Base-by-base conservation (phyloP, 2,797 vertebrate species). In the Ambastaia sidthimunki region DNA sequence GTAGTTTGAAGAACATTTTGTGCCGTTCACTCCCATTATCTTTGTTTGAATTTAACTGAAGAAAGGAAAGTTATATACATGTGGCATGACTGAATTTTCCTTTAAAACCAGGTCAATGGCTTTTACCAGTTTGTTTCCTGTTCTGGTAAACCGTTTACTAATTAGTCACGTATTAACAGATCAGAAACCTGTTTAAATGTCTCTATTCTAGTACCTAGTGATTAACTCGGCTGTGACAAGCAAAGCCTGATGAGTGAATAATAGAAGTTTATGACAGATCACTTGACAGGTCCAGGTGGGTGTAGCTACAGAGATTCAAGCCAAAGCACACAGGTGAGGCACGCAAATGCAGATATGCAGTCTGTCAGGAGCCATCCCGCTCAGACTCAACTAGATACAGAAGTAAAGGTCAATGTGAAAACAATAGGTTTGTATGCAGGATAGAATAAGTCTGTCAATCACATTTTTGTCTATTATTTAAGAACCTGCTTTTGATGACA, bases 211-310 rank as follows among this genome's bases (percentile, higher is more conserved):
- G 31, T 65, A 9, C 62, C 62, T 65, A n/a, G 31, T 37, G 4
- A 65, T 76, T 57, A 44, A 37, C 50, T 1, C 13, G 44, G 19
- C 48, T 67, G 34, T 76, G 50, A 76, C 44, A 57, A 55, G 31
- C 37, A 28, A 65, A 63, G 57, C 66, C 62, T 65, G 69, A 69
- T 76, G 59, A 76, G 31, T 44, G 19, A 75, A 54, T 75, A 75
- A 75, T 55, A 15, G 63, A 37, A 55, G 50, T 28, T 28, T 44
- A 67, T 67, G 15, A 55, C 52, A 23, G 12, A 16, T 15, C 47
- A 23, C 19, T 37, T 75, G 62, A 76, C 74, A 57, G 34, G 67
- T 67, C 15, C 48, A 66, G 19, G 73, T 54, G 34, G 62, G 73
- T 3, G 62, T 54, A 23, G 62, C 60, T 31, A 21, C 2, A 5